A percentile compares a stretch with the other conserved stretches of the same genome.
phyloP scores from a whole-genome alignment of 2,888 invertebrate species.

The Callyntrura guangdongensis region DNA sequence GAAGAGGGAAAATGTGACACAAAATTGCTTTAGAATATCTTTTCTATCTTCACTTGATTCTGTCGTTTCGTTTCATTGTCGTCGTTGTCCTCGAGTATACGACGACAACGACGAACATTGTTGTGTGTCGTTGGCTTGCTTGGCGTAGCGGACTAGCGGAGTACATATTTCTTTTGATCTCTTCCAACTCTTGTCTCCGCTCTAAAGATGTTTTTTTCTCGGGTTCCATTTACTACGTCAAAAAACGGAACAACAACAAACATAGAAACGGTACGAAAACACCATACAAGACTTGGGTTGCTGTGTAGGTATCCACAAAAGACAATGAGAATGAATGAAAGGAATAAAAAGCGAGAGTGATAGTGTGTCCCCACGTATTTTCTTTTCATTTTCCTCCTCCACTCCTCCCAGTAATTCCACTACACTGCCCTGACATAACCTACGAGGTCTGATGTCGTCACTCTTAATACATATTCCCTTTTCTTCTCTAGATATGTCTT shows the following conservation, averaged over 20 bases:
- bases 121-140: not conserved
- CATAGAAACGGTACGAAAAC: not conserved
- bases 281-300: not conserved
- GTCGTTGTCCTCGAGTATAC: not conserved
- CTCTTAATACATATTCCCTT: slow-evolving; percentile 2
- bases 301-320: slow-evolving; percentile 1
- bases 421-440: slow-evolving; percentile 28
- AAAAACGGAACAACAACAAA: slow-evolving; percentile 5
- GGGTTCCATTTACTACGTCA: slow-evolving; percentile 16
- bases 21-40: slow-evolving; percentile 39
- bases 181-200: not conserved
- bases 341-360: slow-evolving; percentile 39
- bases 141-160: not conserved
- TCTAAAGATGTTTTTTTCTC: not conserved
- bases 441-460: not conserved
- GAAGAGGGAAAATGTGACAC: slow-evolving; percentile 8
- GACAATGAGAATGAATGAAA: slow-evolving; percentile 43
- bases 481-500: slow-evolving; percentile 18
- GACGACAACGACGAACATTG: not conserved
- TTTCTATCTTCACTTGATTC: slow-evolving; percentile 3
- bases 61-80: slow-evolving; percentile 36
- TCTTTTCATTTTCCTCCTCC: slow-evolving; percentile 32
- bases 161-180: slow-evolving; percentile 33
- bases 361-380: slow-evolving; percentile 37
- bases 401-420: slow-evolving; percentile 28